Evolutionary conservation across 2,888 invertebrate species (phyloP).

Genomic region (Microctonus brassicae): DNA sequence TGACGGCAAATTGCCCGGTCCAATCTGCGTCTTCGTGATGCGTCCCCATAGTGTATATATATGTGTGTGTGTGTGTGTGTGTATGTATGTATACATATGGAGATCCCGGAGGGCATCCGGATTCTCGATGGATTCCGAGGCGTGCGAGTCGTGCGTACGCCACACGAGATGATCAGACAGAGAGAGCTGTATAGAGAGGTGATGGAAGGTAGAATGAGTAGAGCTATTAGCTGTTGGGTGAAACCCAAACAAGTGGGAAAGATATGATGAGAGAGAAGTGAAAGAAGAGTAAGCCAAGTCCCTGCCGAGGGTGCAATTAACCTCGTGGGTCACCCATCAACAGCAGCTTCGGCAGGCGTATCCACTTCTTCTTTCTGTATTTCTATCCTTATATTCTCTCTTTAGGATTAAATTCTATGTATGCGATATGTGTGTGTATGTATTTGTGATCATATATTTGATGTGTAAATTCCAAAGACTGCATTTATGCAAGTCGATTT

Average conservation of each 20-base stretch:
- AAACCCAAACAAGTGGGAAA: constrained; percentile 21
- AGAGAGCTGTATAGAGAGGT: background rate
- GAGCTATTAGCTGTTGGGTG: no score
- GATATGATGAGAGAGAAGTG: no score
- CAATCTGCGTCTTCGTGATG: constrained; percentile 22
- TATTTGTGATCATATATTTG: no score
- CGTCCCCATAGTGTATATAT: background rate
- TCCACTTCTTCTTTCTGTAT: background rate
- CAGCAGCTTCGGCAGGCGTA: constrained; percentile 19
- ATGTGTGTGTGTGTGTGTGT: background rate
- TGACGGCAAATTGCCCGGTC: constrained; percentile 35
- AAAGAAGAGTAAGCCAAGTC: constrained; percentile 39
- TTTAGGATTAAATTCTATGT: constrained; percentile 1
- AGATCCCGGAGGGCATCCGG: constrained; percentile 32
- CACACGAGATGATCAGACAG: constrained; percentile 17
- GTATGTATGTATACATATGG: constrained; percentile 4
- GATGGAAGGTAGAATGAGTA: constrained; percentile 23
- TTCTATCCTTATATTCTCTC: background rate
- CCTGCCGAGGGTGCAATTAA: constrained; percentile 59
- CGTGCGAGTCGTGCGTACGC: constrained; percentile 37
- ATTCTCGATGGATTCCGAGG: constrained; percentile 37
- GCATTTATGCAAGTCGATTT: background rate
- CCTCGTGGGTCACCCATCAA: constrained; percentile 56
- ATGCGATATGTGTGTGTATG: no score
- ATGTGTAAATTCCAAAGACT: background rate